phyloP scores from a whole-genome alignment of 35 echinoderm and acorn worm species.

The Heliocidaris tuberculata region DNA sequence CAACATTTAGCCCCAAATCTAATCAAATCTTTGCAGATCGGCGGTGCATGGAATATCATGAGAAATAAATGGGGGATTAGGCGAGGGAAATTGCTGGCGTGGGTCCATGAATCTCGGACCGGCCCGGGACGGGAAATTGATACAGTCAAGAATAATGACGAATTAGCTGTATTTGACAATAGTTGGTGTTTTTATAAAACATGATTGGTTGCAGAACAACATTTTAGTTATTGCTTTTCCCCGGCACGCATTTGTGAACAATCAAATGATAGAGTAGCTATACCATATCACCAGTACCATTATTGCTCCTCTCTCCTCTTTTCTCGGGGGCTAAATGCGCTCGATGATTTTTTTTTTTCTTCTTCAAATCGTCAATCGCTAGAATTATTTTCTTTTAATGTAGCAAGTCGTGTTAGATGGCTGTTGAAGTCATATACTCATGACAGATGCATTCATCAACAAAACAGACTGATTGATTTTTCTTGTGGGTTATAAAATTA shows the following conservation, averaged over 20 bases:
- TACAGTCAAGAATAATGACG: constrained; percentile 1
- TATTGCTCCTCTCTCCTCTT: not conserved
- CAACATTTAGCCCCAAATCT: constrained; percentile 8
- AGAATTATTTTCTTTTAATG: too few species aligned
- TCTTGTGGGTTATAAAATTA: too few species aligned
- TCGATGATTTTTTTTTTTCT: too few species aligned
- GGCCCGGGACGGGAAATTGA: not conserved
- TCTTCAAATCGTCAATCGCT: too few species aligned
- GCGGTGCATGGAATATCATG: constrained; percentile 20
- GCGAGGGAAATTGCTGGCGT: constrained; percentile 27
- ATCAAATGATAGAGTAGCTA: not conserved
- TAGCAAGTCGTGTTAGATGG: not conserved
- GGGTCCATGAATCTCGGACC: not conserved
- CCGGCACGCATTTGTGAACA: not conserved
- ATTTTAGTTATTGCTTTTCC: constrained; percentile 12
- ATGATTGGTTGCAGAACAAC: constrained; percentile 26
- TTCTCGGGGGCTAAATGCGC: not conserved
- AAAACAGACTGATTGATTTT: not conserved
- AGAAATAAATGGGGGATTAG: constrained; percentile 40
- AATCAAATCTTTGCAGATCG: constrained; percentile 22
- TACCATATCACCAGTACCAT: not conserved
- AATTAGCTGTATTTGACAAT: constrained; percentile 21
- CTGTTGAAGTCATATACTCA: not conserved
- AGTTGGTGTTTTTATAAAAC: not conserved
- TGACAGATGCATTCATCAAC: not conserved